Conservation (phyloP, 2,797 vertebrate genomes). For the Labeo calbasu region DNA sequence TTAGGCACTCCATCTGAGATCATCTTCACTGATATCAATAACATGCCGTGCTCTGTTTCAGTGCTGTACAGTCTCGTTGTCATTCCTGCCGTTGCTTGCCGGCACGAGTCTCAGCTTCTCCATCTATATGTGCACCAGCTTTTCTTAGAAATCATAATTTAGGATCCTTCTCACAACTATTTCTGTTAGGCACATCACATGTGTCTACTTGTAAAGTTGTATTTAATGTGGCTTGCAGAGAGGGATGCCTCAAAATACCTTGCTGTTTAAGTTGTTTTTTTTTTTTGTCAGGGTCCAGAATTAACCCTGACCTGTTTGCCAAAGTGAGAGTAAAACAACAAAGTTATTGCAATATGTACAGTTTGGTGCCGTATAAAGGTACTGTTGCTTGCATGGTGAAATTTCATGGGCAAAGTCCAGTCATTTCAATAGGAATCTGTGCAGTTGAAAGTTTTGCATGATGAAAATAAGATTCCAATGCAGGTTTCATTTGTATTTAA, state of each 20-base stretch:
- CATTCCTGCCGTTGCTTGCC: neutral
- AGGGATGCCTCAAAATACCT: neutral
- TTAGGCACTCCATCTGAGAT: constrained; percentile 6
- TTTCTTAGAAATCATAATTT: constrained; percentile 21
- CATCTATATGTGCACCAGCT: neutral
- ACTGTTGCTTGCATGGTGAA: neutral
- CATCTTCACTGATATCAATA: constrained; percentile 4
- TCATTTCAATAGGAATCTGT: neutral
- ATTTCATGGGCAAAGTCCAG: neutral
- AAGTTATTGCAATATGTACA: neutral
- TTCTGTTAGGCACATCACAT: constrained; percentile 1
- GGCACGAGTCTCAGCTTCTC: neutral
- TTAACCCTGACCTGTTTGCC: neutral
- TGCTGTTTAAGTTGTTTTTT: neutral
- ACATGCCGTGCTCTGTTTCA: neutral
- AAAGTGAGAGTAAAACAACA: neutral
- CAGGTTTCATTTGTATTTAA: neutral
- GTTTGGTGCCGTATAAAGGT: neutral
- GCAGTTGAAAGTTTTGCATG: neutral
- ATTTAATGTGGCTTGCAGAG: neutral
- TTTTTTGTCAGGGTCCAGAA: neutral
- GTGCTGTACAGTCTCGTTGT: neutral
- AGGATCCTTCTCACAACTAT: neutral
- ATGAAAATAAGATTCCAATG: neutral
- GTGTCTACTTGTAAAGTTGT: neutral